These are phyloP conservation scores for Prolemur simus DNA, from an alignment of 2,113 vertebrate genomes.

Conservation along the genomic window DNA sequence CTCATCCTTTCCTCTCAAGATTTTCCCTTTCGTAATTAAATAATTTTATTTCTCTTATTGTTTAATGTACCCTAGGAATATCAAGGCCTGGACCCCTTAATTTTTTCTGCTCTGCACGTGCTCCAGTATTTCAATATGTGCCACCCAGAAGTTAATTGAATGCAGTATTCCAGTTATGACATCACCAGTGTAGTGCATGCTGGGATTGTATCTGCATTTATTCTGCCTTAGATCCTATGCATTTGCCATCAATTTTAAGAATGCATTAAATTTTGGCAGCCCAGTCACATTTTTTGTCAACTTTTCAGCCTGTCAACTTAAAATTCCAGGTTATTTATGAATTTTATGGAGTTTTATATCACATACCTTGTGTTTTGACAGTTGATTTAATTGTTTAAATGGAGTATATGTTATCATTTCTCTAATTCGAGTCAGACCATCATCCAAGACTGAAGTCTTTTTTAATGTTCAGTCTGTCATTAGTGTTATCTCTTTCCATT, in stretches of 20 bases:
- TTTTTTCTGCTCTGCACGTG: not conserved
- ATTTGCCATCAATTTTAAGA: not conserved
- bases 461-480: not conserved
- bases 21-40: not conserved
- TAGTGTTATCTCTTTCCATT: not conserved
- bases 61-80: not conserved
- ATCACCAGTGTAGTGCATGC: too few species aligned
- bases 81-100: not conserved
- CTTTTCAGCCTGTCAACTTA: too few species aligned
- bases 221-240: not conserved
- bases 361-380: not conserved
- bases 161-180: not conserved
- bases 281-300: not conserved
- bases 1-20: not conserved
- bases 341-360: too few species aligned
- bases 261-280: not conserved
- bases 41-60: not conserved
- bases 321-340: too few species aligned
- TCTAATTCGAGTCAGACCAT: not conserved
- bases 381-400: not conserved
- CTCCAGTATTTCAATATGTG: not conserved
- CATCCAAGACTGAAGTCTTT: not conserved
- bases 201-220: not conserved
- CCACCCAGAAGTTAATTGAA: not conserved
- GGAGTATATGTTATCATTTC: not conserved